phyloP scores from a whole-genome alignment of 2,888 invertebrate species.

The Torymus texanus region DNA sequence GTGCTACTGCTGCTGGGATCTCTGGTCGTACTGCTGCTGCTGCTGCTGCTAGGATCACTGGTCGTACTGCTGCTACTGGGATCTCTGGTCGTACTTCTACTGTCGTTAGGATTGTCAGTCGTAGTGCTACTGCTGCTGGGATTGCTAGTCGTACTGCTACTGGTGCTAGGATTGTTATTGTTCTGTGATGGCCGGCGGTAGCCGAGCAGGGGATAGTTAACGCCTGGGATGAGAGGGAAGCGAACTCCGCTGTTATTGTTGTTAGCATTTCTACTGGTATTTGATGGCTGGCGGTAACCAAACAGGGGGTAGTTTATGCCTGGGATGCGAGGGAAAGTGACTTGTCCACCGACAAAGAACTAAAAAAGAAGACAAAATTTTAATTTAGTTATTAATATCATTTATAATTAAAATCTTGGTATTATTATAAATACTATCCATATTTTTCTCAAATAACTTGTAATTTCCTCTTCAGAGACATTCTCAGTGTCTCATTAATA shows the following conservation, averaged over 20 bases:
- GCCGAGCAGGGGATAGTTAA: too few relatives aligned
- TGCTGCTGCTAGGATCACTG: not conserved
- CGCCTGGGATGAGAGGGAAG: too few relatives aligned
- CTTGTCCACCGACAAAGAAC: not conserved
- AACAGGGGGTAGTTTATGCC: slow-evolving; percentile 30
- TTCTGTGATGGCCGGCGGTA: too few relatives aligned
- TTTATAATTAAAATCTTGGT: not conserved
- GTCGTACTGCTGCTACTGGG: not conserved
- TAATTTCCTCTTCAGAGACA: too few relatives aligned
- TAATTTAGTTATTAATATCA: not conserved
- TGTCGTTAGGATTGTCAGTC: too few relatives aligned
- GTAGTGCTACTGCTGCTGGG: not conserved
- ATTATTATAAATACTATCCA: not conserved
- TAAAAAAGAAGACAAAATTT: not conserved
- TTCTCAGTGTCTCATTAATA: too few relatives aligned
- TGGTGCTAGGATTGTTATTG: too few relatives aligned
- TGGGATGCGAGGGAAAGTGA: slow-evolving; percentile 40
- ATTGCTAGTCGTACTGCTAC: not conserved
- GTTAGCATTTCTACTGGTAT: too few relatives aligned
- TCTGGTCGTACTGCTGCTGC: too few relatives aligned
- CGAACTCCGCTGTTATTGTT: too few relatives aligned
- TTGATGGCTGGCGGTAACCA: too few relatives aligned
- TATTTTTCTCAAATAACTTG: too few relatives aligned
- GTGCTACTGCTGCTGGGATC: not conserved
- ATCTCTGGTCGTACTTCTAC: not conserved